These are phyloP conservation scores for Pelodiscus sinensis DNA, from an alignment of 2,113 vertebrate species.

Conservation along the genomic window DNA sequence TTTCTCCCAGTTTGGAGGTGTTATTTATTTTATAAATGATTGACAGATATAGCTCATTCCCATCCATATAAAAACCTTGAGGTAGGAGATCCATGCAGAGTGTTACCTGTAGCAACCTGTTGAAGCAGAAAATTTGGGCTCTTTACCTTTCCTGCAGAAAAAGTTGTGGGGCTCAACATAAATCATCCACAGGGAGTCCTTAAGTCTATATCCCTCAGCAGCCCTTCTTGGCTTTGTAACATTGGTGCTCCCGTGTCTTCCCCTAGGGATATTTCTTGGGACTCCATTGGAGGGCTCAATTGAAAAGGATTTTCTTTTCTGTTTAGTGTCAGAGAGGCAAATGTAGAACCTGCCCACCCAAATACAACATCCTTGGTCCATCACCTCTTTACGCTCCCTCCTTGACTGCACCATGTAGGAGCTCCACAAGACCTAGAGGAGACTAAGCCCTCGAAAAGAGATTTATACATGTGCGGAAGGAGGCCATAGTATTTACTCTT, in stretches of 20 bases:
- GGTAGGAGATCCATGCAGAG: neutral
- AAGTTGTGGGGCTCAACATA: neutral
- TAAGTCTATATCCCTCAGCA: rapidly evolving
- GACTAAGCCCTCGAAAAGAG: neutral
- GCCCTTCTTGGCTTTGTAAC: neutral
- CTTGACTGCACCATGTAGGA: neutral
- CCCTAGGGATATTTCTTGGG: no score
- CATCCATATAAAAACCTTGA: neutral
- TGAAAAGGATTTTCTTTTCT: neutral
- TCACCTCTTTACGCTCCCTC: neutral
- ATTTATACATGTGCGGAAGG: neutral
- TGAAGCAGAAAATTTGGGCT: neutral
- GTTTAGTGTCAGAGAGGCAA: neutral
- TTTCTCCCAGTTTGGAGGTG: neutral
- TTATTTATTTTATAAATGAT: neutral
- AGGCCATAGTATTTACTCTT: neutral
- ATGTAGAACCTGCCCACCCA: neutral
- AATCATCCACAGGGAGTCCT: neutral
- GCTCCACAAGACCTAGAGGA: neutral
- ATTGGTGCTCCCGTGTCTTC: neutral
- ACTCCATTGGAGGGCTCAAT: neutral
- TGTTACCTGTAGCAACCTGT: neutral
- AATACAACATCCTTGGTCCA: neutral
- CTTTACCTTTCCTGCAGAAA: neutral
- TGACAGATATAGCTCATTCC: neutral